Evolutionary conservation across 1,140 invertebrate species (phyloP).

Genomic region (Fopius arisanus): DNA sequence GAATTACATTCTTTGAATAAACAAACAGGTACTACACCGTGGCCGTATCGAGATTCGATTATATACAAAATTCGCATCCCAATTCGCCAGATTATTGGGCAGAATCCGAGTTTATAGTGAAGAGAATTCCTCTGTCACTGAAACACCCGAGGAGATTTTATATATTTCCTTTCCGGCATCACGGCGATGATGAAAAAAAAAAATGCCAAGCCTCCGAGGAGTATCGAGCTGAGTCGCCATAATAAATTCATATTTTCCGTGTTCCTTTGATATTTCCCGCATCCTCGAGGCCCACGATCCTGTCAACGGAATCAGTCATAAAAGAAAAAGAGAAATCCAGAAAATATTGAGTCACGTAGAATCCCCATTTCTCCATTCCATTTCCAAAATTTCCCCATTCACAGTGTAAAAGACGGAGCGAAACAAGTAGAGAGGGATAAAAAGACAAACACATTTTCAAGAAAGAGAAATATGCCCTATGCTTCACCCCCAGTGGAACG

Average conservation of each 20-base stretch:
- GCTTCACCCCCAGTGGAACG: neutral
- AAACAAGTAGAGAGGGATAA: neutral
- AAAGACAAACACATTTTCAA: neutral
- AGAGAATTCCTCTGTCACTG: neutral
- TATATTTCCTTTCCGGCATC: neutral
- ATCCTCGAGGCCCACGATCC: neutral
- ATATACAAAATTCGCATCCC: neutral
- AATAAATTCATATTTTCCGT: neutral
- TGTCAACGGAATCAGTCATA: neutral
- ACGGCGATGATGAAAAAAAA: neutral
- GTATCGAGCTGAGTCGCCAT: neutral
- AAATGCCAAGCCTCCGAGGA: neutral
- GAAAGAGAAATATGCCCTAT: constrained; percentile 8
- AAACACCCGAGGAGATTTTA: neutral
- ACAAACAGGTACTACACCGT: constrained; percentile 10
- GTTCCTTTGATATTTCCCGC: neutral
- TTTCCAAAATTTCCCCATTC: neutral
- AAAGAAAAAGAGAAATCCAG: neutral
- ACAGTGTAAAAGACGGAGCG: neutral
- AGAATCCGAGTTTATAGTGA: neutral
- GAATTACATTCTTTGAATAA: constrained; percentile 33
- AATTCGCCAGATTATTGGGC: neutral
- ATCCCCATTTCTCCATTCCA: neutral
- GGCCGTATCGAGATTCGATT: neutral
- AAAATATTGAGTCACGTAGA: constrained; percentile 7